Evolutionary conservation across 1,140 invertebrate genomes (phyloP).

Genomic region (Drusus annulatus): DNA sequence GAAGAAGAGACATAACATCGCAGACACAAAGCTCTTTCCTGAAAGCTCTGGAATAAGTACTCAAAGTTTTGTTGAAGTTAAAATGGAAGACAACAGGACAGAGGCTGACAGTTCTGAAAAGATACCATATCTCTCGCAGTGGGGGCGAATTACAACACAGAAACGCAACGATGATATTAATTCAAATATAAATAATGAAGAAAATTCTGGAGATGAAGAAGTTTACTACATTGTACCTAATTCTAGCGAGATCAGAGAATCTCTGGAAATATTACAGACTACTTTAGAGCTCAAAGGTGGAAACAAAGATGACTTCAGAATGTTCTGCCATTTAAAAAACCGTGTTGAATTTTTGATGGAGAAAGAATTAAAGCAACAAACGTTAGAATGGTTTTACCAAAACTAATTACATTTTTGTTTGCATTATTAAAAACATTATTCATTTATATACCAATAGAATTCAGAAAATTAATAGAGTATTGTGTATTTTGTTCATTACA

Average conservation of each 20-base stretch:
- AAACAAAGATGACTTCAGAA: background rate
- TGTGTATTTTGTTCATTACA: too few species aligned
- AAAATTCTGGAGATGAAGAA: background rate
- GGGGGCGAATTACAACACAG: background rate
- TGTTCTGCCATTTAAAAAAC: background rate
- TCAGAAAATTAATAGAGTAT: too few species aligned
- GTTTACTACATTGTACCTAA: background rate
- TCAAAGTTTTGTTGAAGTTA: background rate
- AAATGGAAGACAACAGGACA: background rate
- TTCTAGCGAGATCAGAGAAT: background rate
- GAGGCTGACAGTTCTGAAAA: background rate
- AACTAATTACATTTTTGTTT: background rate
- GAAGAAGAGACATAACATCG: background rate
- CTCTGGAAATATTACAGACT: background rate
- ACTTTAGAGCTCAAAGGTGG: slow-evolving; percentile 1
- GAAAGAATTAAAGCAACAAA: slow-evolving; percentile 8
- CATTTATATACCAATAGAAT: too few species aligned
- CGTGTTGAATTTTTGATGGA: background rate
- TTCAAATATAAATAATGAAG: background rate
- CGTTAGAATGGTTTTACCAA: background rate
- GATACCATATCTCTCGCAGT: background rate
- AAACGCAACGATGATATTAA: background rate
- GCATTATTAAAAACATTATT: too few species aligned
- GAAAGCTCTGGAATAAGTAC: background rate
- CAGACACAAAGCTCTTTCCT: background rate